These are phyloP conservation scores for Eira barbara DNA, from an alignment of 2,113 vertebrate genomes.

Conservation along the genomic window DNA sequence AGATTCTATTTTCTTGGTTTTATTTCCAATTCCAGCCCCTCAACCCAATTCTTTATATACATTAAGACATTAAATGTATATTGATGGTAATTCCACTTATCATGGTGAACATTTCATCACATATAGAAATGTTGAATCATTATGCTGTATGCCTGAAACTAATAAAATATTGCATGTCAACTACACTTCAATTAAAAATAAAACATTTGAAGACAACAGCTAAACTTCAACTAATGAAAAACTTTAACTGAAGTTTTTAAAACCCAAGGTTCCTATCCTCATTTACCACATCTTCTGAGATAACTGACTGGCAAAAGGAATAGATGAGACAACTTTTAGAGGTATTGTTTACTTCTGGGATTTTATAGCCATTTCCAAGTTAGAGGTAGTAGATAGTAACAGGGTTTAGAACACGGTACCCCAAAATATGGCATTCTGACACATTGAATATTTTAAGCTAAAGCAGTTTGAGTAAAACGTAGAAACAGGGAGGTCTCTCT, in stretches of 20 bases:
- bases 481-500: not conserved
- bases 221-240: no score
- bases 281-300: not conserved
- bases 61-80: not conserved
- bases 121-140: not conserved
- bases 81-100: not conserved
- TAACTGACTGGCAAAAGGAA: not conserved
- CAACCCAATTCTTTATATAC: not conserved
- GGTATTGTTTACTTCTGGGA: not conserved
- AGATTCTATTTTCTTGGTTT: not conserved
- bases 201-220: not conserved
- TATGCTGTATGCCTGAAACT: not conserved
- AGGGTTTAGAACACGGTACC: not conserved
- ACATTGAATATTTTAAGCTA: not conserved
- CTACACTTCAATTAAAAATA: not conserved
- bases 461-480: not conserved
- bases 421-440: not conserved
- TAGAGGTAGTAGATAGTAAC: not conserved
- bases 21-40: not conserved
- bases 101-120: not conserved
- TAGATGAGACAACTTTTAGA: not conserved
- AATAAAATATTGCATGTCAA: not conserved
- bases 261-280: not conserved
- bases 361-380: not conserved
- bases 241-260: not conserved